Evolutionary conservation across 1,140 invertebrate species (phyloP).

Genomic region (Drosophila teissieri): DNA sequence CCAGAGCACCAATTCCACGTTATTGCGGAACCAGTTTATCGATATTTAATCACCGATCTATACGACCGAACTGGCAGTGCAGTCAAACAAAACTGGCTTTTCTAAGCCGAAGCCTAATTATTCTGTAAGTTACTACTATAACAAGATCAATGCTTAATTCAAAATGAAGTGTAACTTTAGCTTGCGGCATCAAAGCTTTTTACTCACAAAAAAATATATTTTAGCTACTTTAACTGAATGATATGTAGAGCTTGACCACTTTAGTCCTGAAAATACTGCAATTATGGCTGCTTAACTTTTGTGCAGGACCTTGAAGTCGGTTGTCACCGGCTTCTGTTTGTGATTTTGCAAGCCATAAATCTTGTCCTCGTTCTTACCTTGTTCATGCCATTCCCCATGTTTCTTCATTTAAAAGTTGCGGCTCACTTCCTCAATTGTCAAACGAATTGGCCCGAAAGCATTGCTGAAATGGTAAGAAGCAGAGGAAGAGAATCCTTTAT

Average conservation of each 20-base stretch:
- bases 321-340: conserved; percentile 2
- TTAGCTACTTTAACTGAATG: background rate
- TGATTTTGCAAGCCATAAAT: conserved; percentile 16
- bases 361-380: conserved; percentile 86
- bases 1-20: conserved; percentile 6
- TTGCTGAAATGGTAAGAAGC: conserved; percentile 56
- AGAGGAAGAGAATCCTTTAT: conserved; percentile 42
- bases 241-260: no score
- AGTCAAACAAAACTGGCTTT: background rate
- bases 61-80: background rate
- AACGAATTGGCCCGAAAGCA: conserved; percentile 56
- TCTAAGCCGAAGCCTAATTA: background rate
- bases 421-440: conserved; percentile 54
- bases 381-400: conserved; percentile 92
- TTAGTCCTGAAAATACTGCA: background rate
- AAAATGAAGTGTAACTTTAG: no score
- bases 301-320: conserved; percentile 10
- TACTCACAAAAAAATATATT: background rate
- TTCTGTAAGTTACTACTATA: background rate
- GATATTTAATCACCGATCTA: conserved; percentile 10
- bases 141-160: no score
- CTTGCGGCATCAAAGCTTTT: no score
- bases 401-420: conserved; percentile 82
- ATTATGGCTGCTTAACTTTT: background rate
- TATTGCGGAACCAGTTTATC: conserved; percentile 5